Base-by-base conservation (phyloP, 2,797 vertebrate species). In the Takifugu ocellatus region DNA sequence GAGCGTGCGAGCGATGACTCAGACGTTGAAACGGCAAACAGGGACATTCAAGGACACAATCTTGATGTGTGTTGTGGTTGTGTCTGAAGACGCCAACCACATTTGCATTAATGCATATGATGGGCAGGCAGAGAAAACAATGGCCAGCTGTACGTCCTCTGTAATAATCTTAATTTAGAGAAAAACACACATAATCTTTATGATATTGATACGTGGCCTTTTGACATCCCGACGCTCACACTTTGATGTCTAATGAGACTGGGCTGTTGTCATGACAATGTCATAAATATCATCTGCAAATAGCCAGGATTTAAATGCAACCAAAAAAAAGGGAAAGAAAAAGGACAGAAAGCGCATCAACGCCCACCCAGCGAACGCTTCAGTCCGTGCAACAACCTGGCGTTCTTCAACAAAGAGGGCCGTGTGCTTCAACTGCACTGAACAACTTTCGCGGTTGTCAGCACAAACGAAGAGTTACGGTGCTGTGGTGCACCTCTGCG, bases 191-290 rank as follows among this genome's bases (percentile, higher is more conserved):
- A 39, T 39, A 10, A 39, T 39, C 36, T 39, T 39, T 39, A 39
- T 16, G 50, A 43, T n/a, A n/a, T 31, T 52, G 44, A 60, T 29
- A 33, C 6, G 21, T 26, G 25, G 17, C 47, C 26, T 56, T 59
- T 12, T 10, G 1, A 12, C 36, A 14, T 12, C 36, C 36, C 80
- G 79, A 71, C 77, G 36, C 71, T 68, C 75, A 60, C 83, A 74
- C 70, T 66, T 67, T 1, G 47, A 33, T 33, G 68, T 53, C 64
- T 12, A 21, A 66, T 63, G 51, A 71, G 72, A 60, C 69, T 66
- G 31, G 60, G 61, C 61, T 63, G 78, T 71, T 83, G 70, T 66
- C 72, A 65, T 74, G 43, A 75, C 49, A 17, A 49, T 1, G 15
- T 25, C 51, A 48, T 21, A 58, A 49, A 16, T 54, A 49, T 10